A percentile compares a stretch with the other conserved stretches of the same genome.
phyloP scores from a whole-genome alignment of 2,797 vertebrate genomes.

The Antennarius maculatus region DNA sequence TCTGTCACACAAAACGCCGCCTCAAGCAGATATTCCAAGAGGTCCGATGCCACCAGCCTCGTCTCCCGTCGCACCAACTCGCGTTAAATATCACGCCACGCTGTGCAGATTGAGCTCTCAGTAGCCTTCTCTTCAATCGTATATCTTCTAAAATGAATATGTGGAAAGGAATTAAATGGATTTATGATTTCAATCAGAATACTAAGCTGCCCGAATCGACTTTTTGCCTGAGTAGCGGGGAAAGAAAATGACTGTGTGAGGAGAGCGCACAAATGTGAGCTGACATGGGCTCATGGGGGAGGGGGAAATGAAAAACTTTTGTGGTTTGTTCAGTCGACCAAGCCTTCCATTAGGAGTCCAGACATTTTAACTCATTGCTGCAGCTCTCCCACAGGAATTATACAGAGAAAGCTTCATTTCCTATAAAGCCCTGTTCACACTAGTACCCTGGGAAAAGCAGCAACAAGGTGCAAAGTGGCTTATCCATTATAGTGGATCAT shows the following conservation, averaged over 20 bases:
- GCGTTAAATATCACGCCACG: slow-evolving; percentile 53
- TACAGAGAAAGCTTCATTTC: slow-evolving; percentile 57
- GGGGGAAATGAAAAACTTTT: slow-evolving; percentile 18
- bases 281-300: slow-evolving; percentile 15
- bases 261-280: slow-evolving; percentile 40
- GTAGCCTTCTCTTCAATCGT: slow-evolving; percentile 31
- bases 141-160: slow-evolving; percentile 63
- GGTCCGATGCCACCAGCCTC: slow-evolving; percentile 13
- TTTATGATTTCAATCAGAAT: slow-evolving; percentile 62
- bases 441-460: slow-evolving; percentile 53
- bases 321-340: slow-evolving; percentile 47
- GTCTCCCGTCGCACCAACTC: slow-evolving; percentile 27
- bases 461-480: slow-evolving; percentile 77
- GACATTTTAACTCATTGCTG: slow-evolving; percentile 69
- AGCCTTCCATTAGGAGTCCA: slow-evolving; percentile 65
- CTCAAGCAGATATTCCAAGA: slow-evolving; percentile 24
- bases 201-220: slow-evolving; percentile 49
- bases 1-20: slow-evolving; percentile 29
- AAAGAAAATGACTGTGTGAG: slow-evolving; percentile 42
- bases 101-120: slow-evolving; percentile 35
- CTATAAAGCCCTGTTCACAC: slow-evolving; percentile 67
- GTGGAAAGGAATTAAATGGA: slow-evolving; percentile 59
- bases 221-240: slow-evolving; percentile 31
- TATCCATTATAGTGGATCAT: slow-evolving; percentile 61
- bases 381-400: slow-evolving; percentile 44